Conservation (phyloP, 2,888 invertebrate species). For the Cybosia mesomella region DNA sequence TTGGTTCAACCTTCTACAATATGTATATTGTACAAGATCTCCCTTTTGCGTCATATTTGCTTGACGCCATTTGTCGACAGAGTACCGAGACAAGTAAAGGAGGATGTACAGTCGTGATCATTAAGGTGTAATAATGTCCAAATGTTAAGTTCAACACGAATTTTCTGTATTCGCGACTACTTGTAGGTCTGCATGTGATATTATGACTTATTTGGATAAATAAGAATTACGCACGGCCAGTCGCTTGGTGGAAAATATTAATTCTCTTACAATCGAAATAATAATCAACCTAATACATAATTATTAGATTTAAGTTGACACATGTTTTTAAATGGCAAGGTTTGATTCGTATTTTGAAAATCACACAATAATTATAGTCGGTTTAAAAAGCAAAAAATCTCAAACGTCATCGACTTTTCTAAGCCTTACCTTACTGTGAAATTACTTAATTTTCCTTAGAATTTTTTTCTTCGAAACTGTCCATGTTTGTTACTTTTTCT, state of each 20-base stretch:
- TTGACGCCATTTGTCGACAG: too few relatives aligned
- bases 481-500: neutral
- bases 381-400: neutral
- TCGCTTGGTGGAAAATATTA: neutral
- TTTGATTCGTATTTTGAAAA: neutral
- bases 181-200: neutral
- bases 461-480: too few relatives aligned
- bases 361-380: neutral
- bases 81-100: too few relatives aligned
- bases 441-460: neutral
- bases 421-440: neutral
- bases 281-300: neutral
- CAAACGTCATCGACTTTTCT: neutral
- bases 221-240: neutral
- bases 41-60: too few relatives aligned
- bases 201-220: neutral
- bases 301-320: neutral
- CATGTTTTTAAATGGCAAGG: neutral
- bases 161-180: too few relatives aligned
- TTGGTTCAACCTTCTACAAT: too few relatives aligned
- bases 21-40: too few relatives aligned
- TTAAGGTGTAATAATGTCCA: too few relatives aligned
- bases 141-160: too few relatives aligned
- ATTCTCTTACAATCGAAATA: constrained; percentile 3
- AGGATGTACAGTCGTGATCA: too few relatives aligned